These are phyloP conservation scores for Apodemus agrarius DNA, from an alignment of 2,797 vertebrate species.

Conservation along the genomic window DNA sequence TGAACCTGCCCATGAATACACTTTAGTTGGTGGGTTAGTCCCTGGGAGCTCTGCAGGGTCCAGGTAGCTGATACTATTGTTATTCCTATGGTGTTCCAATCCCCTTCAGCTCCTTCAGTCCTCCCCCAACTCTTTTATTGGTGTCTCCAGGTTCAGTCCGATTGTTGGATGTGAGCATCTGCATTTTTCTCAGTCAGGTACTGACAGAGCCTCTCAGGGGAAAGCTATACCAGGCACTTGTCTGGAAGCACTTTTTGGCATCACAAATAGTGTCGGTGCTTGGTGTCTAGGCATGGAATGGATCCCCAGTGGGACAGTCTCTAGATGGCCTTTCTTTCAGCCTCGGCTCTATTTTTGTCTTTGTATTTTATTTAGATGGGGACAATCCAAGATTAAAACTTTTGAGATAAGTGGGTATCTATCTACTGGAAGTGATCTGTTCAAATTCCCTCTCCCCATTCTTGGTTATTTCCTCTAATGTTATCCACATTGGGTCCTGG, in stretches of 20 bases:
- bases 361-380: background rate
- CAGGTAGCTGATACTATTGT: background rate
- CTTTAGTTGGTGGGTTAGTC: background rate
- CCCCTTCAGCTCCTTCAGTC: background rate
- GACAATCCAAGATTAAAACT: background rate
- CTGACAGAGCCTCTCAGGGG: background rate
- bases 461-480: background rate
- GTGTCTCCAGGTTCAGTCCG: background rate
- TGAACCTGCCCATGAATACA: background rate
- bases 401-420: background rate
- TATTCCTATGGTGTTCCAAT: background rate
- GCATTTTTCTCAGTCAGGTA: background rate
- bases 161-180: background rate
- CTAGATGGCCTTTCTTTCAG: background rate
- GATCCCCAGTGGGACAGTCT: background rate
- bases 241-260: background rate
- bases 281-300: background rate
- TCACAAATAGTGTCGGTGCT: background rate
- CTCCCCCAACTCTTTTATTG: background rate
- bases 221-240: background rate
- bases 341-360: background rate
- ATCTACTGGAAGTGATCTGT: background rate
- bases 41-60: background rate
- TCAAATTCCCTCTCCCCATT: background rate
- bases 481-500: background rate